These are phyloP conservation scores for Phaethornis superciliosus DNA, from an alignment of 2,113 vertebrate species.

Conservation along the genomic window DNA sequence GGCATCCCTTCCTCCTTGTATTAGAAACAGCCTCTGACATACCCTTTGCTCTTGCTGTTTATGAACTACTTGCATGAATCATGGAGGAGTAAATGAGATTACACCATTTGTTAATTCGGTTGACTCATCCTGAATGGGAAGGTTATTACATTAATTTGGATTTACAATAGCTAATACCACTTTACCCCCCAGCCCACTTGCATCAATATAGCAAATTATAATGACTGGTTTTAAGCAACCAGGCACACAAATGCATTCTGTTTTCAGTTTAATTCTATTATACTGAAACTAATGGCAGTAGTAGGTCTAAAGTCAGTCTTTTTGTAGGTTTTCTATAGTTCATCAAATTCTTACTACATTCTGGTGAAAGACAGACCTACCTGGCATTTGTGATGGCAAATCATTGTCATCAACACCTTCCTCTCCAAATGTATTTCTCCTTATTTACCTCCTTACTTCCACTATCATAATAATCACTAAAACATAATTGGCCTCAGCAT, in stretches of 20 bases:
- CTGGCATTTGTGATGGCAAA: background rate
- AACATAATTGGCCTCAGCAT: background rate
- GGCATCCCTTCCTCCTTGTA: background rate
- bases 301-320: background rate
- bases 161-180: constrained; percentile 33
- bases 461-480: background rate
- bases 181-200: background rate
- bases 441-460: background rate
- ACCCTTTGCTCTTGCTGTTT: constrained; percentile 26
- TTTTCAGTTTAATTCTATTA: constrained; percentile 38
- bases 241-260: background rate
- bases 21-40: background rate
- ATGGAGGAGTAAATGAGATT: constrained; percentile 56
- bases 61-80: background rate
- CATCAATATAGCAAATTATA: constrained; percentile 8
- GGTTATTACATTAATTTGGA: constrained; percentile 60
- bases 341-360: background rate
- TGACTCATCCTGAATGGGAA: constrained; percentile 60
- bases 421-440: background rate
- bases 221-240: constrained; percentile 1
- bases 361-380: background rate
- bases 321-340: background rate
- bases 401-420: background rate
- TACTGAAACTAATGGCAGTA: background rate
- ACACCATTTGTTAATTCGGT: constrained; percentile 55